phyloP scores from a whole-genome alignment of 2,113 vertebrate species.

The Sclerurus mexicanus region DNA sequence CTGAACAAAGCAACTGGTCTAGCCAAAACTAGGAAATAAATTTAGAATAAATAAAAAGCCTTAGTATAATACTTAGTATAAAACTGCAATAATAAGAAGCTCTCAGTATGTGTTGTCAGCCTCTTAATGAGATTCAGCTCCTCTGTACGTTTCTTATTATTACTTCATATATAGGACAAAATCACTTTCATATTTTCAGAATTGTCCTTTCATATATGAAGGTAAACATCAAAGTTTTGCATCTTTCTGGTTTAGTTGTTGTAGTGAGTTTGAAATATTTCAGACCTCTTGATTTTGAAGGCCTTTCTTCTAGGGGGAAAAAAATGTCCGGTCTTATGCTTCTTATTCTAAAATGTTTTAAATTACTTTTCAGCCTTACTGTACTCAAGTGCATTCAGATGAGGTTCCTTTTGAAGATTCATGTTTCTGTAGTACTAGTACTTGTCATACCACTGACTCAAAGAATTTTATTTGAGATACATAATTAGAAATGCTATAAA shows the following conservation, averaged over 20 bases:
- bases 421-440: background rate
- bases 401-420: background rate
- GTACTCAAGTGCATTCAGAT: background rate
- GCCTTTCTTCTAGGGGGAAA: background rate
- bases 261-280: background rate
- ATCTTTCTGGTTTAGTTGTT: background rate
- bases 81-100: background rate
- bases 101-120: background rate
- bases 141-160: background rate
- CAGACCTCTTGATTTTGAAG: background rate
- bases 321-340: background rate
- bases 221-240: background rate
- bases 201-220: background rate
- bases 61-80: background rate
- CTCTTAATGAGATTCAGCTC: background rate
- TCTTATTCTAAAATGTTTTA: background rate
- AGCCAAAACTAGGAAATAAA: background rate
- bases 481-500: background rate
- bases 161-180: background rate
- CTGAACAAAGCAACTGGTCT: background rate
- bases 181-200: background rate
- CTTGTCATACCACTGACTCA: background rate
- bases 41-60: background rate
- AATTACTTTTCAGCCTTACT: background rate
- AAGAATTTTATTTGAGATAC: background rate